Evolutionary conservation across 2,888 invertebrate species (phyloP).

Genomic region (Epistrophe grossulariae): DNA sequence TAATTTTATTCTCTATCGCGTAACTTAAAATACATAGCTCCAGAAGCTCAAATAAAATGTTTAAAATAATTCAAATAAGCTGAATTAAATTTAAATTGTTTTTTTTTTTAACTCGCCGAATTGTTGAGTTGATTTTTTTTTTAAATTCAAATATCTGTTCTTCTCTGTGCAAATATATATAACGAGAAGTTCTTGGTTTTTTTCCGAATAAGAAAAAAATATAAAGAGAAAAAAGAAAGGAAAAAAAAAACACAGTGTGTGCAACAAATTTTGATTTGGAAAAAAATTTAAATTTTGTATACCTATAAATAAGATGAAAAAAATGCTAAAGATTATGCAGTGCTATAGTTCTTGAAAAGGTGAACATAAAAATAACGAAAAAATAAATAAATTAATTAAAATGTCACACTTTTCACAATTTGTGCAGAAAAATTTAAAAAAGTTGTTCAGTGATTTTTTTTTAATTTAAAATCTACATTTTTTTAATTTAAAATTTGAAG

Average conservation of each 20-base stretch:
- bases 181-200: constrained; percentile 27
- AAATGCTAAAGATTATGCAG: constrained; percentile 62
- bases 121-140: constrained; percentile 4
- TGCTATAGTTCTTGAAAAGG: constrained; percentile 48
- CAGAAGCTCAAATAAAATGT: background rate
- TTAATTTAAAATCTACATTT: background rate
- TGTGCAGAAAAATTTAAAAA: background rate
- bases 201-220: constrained; percentile 19
- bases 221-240: constrained; percentile 11
- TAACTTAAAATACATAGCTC: background rate
- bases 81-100: background rate
- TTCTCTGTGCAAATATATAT: constrained; percentile 22
- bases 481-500: background rate
- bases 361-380: constrained; percentile 34
- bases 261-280: constrained; percentile 19
- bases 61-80: constrained; percentile 4
- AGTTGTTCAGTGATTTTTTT: constrained; percentile 45
- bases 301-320: constrained; percentile 35
- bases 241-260: constrained; percentile 24
- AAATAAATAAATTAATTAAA: background rate
- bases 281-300: background rate
- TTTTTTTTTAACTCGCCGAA: background rate
- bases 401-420: constrained; percentile 60
- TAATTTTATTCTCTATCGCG: constrained; percentile 23
- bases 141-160: constrained; percentile 11